Evolutionary conservation across 2,888 invertebrate genomes (phyloP).

Genomic region (Morpho deidamia): DNA sequence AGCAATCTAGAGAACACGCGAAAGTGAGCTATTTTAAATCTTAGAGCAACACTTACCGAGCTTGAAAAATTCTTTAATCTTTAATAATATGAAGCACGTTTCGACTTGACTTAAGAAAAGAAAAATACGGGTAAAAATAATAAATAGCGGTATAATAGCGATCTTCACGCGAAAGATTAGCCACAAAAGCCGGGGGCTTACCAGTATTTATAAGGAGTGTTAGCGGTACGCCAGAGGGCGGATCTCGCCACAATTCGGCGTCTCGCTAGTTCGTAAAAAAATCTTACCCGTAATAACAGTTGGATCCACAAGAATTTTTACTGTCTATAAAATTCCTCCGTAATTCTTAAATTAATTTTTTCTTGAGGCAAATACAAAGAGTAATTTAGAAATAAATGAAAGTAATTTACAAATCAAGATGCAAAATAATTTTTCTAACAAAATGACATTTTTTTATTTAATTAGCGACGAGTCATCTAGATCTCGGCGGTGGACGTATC

Average conservation of each 20-base stretch:
- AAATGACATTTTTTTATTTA: no score
- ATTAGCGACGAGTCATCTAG: no score
- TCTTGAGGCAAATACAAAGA: background rate
- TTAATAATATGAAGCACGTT: conserved; percentile 57
- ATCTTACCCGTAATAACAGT: conserved; percentile 17
- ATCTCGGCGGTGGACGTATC: no score
- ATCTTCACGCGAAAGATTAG: conserved; percentile 76
- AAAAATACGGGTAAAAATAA: conserved; percentile 68
- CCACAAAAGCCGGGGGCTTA: conserved; percentile 72
- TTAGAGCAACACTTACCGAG: conserved; percentile 45
- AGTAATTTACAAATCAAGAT: no score
- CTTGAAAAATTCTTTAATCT: conserved; percentile 30
- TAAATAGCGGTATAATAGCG: conserved; percentile 74
- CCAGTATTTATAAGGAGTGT: conserved; percentile 75
- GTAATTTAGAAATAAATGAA: no score
- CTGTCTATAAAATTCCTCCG: conserved; percentile 8
- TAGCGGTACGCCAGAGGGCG: conserved; percentile 61
- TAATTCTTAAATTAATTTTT: background rate
- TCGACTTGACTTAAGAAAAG: conserved; percentile 62
- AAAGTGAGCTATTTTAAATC: conserved; percentile 61
- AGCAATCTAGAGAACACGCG: conserved; percentile 52
- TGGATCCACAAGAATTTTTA: conserved; percentile 14
- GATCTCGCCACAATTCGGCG: conserved; percentile 26
- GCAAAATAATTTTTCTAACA: no score
- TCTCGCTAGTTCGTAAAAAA: conserved; percentile 21